Evolutionary conservation across 2,797 vertebrate genomes (phyloP).

Genomic region (Trachops cirrhosus): DNA sequence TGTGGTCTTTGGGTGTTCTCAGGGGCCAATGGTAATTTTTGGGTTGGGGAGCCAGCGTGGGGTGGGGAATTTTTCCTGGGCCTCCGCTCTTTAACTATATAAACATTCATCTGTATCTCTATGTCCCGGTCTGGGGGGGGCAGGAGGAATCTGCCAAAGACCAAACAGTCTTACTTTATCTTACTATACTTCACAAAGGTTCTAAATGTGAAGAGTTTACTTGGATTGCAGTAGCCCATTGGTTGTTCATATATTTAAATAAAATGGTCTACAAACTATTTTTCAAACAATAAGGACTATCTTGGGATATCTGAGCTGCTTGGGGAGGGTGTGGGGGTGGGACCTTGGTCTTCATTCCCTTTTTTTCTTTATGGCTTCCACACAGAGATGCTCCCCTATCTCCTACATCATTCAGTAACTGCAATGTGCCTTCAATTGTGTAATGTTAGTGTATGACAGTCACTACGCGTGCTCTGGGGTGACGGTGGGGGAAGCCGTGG

Average conservation of each 20-base stretch:
- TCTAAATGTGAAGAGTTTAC: conserved; percentile 78
- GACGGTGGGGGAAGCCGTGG: conserved; percentile 55
- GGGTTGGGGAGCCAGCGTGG: conserved; percentile 72
- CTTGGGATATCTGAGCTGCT: conserved; percentile 78
- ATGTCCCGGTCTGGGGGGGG: conserved; percentile 75
- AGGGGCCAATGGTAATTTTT: conserved; percentile 76
- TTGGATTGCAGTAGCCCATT: conserved; percentile 80
- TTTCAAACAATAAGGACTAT: conserved; percentile 80
- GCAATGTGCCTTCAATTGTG: conserved; percentile 56
- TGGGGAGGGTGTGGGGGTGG: conserved; percentile 66
- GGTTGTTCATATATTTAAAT: conserved; percentile 80
- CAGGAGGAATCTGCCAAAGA: conserved; percentile 77
- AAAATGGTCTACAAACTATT: conserved; percentile 81
- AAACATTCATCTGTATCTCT: conserved; percentile 78
- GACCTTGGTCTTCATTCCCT: conserved; percentile 70
- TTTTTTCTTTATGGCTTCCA: conserved; percentile 69
- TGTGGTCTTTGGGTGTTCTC: conserved; percentile 76
- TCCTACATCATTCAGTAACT: conserved; percentile 67
- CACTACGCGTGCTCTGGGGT: conserved; percentile 51
- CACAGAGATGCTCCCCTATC: conserved; percentile 55
- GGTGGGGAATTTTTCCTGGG: conserved; percentile 73
- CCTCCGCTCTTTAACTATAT: conserved; percentile 72
- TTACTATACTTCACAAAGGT: conserved; percentile 75
- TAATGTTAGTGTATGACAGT: conserved; percentile 61
- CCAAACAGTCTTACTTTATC: conserved; percentile 75